A percentile compares a stretch with the other conserved stretches of the same genome.
Conservation (phyloP, 2,797 vertebrate genomes). For the Etheostoma nigrum region DNA sequence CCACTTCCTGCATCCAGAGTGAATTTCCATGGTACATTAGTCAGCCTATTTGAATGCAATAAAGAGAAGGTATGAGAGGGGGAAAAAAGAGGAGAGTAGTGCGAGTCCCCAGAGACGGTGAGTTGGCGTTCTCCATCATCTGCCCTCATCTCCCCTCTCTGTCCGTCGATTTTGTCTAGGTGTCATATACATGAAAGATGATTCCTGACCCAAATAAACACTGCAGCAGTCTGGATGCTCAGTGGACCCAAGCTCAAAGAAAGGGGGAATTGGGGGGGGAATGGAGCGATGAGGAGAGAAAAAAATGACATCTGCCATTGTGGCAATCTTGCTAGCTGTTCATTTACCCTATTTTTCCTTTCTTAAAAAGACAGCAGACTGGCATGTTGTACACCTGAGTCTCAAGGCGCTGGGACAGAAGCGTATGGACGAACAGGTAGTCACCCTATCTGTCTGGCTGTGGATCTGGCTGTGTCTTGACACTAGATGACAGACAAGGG, state of each 20-base stretch:
- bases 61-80: slow-evolving; percentile 91
- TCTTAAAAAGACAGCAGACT: slow-evolving; percentile 76
- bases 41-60: slow-evolving; percentile 98
- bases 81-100: slow-evolving; percentile 52
- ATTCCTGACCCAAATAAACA: slow-evolving; percentile 99
- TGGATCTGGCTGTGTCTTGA: slow-evolving; percentile 44
- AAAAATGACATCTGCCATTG: slow-evolving; percentile 91
- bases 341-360: slow-evolving; percentile 72
- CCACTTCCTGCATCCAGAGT: slow-evolving; percentile 88
- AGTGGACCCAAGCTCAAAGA: slow-evolving; percentile 68
- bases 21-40: slow-evolving; percentile 99
- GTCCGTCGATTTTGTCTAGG: slow-evolving; percentile 94
- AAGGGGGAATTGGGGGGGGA: slow-evolving; percentile 11
- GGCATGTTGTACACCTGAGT: slow-evolving; percentile 88
- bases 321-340: slow-evolving; percentile 84
- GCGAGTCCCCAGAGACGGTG: slow-evolving; percentile 89
- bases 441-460: slow-evolving; percentile 41
- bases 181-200: slow-evolving; percentile 98
- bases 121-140: slow-evolving; percentile 95
- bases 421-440: slow-evolving; percentile 92
- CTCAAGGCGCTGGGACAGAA: slow-evolving; percentile 86
- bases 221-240: slow-evolving; percentile 81
- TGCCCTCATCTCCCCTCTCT: slow-evolving; percentile 92
- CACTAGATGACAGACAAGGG: slow-evolving; percentile 65
- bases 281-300: slow-evolving; percentile 15